A percentile compares a stretch with the other conserved stretches of the same genome.
Conservation (phyloP, 2,113 vertebrate genomes). For the Grallaria varia region DNA sequence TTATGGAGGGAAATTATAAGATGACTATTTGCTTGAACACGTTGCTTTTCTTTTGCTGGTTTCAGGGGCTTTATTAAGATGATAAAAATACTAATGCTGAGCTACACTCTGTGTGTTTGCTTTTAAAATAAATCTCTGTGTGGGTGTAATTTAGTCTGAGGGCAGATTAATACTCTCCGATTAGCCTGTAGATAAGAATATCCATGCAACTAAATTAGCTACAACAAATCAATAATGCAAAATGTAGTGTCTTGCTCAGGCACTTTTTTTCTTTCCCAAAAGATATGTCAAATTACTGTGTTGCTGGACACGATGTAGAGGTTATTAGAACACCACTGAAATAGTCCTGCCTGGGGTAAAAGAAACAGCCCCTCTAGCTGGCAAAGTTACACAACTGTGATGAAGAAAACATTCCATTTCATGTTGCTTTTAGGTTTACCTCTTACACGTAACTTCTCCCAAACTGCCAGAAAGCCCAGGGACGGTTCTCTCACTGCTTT, state of each 20-base stretch:
- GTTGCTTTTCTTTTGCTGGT: neutral
- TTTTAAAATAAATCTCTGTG: constrained; percentile 5
- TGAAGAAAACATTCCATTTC: neutral
- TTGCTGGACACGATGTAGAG: neutral
- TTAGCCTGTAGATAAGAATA: neutral
- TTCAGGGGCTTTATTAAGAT: neutral
- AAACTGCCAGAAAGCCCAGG: neutral
- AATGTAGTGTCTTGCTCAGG: neutral
- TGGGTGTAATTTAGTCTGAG: neutral
- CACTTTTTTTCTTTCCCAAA: neutral
- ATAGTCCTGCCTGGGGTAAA: neutral
- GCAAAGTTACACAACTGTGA: neutral
- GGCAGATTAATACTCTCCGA: neutral
- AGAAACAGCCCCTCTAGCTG: neutral
- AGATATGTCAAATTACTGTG: neutral
- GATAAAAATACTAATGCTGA: constrained; percentile 15
- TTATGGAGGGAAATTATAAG: neutral
- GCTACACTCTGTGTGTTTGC: neutral
- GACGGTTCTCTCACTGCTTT: neutral
- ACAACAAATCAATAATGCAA: neutral
- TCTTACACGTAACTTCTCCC: neutral
- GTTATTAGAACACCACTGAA: neutral
- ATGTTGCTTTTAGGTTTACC: neutral
- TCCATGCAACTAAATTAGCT: neutral
- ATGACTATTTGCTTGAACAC: neutral